Base-by-base conservation (phyloP, 2,113 vertebrate species). In the Microtus ochrogaster region DNA sequence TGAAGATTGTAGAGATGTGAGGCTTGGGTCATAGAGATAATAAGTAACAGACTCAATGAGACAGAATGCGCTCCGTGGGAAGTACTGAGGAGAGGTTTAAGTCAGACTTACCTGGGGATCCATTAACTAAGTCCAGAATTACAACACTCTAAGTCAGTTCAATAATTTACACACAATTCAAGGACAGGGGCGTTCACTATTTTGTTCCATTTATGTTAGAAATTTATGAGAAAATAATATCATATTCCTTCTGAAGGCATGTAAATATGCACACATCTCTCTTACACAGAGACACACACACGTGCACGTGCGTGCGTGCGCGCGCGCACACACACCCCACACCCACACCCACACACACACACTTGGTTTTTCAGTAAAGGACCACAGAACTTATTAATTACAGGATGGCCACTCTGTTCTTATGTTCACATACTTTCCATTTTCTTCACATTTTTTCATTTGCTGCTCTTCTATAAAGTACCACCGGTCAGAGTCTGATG, bases 291-390 rank as follows among this genome's bases (percentile, higher is more conserved):
- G 55, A 49, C 49, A 81, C 33, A 81, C 28, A 44, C 30, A 49
- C 47, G 4, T 0, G 7, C 47, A 1, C 47, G 7, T 5, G 7
- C n/a, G n/a, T n/a, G n/a, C n/a, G n/a, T n/a, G n/a, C n/a, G n/a
- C n/a, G n/a, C n/a, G n/a, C n/a, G n/a, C n/a, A 58, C 4, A 47
- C 44, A 47, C 44, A 47, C n/a, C n/a, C n/a, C n/a, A n/a, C n/a
- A n/a, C n/a, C n/a, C 78, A 81, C 33, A 81, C 63, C 39, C 30
- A 55, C 47, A 47, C 16, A n/a, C 21, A 70, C n/a, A 41, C 17
- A 58, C 5, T 65, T 84, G 26, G 3, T 36, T 28, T 4, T 6
- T 90, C 58, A 39, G 65, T 73, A 93, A 84, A 3, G 21, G 8
- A 24, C 26, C 74, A 36, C 1, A 7, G 49, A 14, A 30, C 81